Evolutionary conservation across 2,888 invertebrate genomes (phyloP), one percentile per base, ranked within the genome.

Genomic region (Harpalus rubripes): DNA sequence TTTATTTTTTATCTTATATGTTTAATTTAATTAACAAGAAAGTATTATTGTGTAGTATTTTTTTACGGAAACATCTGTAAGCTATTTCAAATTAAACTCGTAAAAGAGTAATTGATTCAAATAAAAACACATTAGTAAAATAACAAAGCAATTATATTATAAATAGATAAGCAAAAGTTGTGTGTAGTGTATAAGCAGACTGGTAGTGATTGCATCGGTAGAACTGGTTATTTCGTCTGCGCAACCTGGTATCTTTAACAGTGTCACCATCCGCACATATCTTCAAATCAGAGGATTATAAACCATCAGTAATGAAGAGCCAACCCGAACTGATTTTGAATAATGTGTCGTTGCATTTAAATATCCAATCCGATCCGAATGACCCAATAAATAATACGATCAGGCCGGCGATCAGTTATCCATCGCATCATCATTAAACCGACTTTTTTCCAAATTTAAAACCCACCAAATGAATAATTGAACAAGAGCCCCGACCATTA

Each of bases 401-500:
- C 80, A 80, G 80, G 32, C 68, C n/a, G 26, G 32, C 65, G 65
- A 81, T 80, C 65, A 78, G 81, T 68, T 81, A 61, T 81, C 81
- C 81, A 72, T 65, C 81, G 63, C 52, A 63, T 61, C 81, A 65
- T 81, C 81, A 81, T 61, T 81, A 81, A 81, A 81, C 44, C 52
- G 65, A 81, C 81, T 81, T 81, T 61, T 81, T 81, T 81, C 80
- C 52, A 81, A 81, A 81, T 81, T 81, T 81, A 81, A 81, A 81
- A 44, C 81, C 81, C 61, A 61, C 63, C 81, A 81, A 81, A 81
- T 81, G 81, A 81, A 81, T 81, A 81, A 81, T 81, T 81, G 81
- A 81, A 81, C 63, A 65, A 81, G 81, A 65, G 41, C n/a, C 22
- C 44, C 39, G 39, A 12, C 44, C 81, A 81, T 81, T 81, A 81